Base-by-base conservation (phyloP, 2,797 vertebrate species). In the Hydrocynus forskahlii region DNA sequence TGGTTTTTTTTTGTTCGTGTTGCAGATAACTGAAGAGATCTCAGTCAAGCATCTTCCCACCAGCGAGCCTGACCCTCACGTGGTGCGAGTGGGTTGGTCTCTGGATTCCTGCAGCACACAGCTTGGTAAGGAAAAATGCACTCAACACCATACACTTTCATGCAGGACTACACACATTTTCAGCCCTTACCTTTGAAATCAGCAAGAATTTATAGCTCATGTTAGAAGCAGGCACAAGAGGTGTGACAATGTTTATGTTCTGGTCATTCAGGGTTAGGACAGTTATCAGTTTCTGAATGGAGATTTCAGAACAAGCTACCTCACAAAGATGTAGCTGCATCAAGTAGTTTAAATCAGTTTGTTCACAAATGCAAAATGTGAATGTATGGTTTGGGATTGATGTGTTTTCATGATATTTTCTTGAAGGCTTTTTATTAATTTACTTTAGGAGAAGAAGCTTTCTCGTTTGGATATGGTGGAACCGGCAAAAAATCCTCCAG, bases 71-170 rank as follows among this genome's bases (percentile, higher is more conserved):
- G 95, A 96, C 62, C 94, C 95, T 87, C 96, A 96, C 78, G 95
- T 96, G 88, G 95, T 96, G 67, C 92, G 95, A 83, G 94, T 96
- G 90, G 96, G 96, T 77, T 96, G 96, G 96, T 96, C 96, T 48
- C 88, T 95, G 86, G 95, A 93, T 81, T 92, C 92, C 79, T 94
- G 95, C 86, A 94, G 94, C 84, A 95, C 95, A 88, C 89, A 96
- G 81, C 93, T 96, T 55, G 96, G 96, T 96, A 92, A 95, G 92
- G 48, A 2, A 62, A 25, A 23, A 57, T 57, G 45, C 45, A 48
- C 45, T 7, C 40, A 43, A 43, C 3, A 7, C 7, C 40, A 43
- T 43, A 43, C n/a, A n/a, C n/a, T 43, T 43, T 43, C 40, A 43
- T 4, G 40, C 40, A 7, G 3, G 40, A 43, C 40, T 43, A 4